These are phyloP conservation scores for Castor canadensis DNA, from an alignment of 2,113 vertebrate genomes.

Conservation along the genomic window DNA sequence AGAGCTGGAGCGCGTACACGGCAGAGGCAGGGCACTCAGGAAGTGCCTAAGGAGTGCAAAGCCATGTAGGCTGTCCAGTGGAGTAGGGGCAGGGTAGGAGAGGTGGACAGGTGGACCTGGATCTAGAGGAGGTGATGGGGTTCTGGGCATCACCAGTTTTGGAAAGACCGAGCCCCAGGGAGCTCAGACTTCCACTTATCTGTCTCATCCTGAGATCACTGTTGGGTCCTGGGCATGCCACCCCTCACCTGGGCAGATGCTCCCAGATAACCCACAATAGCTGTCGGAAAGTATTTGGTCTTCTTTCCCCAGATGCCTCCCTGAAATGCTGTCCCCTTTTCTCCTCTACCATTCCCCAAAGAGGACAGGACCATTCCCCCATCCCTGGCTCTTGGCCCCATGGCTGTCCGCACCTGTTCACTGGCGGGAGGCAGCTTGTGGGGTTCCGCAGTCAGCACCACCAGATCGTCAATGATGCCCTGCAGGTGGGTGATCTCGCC, in stretches of 20 bases:
- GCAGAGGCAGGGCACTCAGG: too few species aligned
- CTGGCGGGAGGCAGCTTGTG: conserved; percentile 97
- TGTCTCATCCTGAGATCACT: neutral
- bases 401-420: conserved; percentile 91
- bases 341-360: neutral
- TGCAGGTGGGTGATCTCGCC: conserved; percentile 98
- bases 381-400: neutral
- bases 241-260: neutral
- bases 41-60: rapidly evolving
- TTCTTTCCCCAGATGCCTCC: neutral
- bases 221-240: rapidly evolving
- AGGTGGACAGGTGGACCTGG: neutral
- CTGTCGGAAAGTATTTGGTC: neutral
- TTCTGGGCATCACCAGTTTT: neutral
- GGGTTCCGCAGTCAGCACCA: conserved; percentile 93
- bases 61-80: rapidly evolving
- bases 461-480: conserved; percentile 96
- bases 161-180: rapidly evolving
- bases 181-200: rapidly evolving
- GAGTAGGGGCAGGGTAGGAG: rapidly evolving
- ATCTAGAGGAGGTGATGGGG: neutral
- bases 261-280: neutral
- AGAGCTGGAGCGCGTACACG: rapidly evolving
- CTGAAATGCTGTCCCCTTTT: neutral
- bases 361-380: neutral